Conservation (phyloP, 2,797 vertebrate genomes). For the Hydrocynus forskahlii region DNA sequence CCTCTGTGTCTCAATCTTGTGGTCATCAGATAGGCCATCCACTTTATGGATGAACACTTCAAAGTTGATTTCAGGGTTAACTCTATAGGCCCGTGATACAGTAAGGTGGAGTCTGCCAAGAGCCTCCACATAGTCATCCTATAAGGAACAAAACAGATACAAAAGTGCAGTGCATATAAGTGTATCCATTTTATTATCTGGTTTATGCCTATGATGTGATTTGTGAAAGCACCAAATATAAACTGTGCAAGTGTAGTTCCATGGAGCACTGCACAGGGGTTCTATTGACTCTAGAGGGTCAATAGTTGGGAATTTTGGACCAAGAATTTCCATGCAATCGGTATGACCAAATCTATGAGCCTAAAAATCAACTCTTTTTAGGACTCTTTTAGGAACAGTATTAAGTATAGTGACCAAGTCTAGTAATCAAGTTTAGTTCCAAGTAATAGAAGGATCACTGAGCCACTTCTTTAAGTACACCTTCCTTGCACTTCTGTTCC, state of each 20-base stretch:
- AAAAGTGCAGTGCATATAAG: neutral
- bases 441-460: too few relatives aligned
- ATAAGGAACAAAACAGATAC: constrained; percentile 14
- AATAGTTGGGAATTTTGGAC: too few relatives aligned
- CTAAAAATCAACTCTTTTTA: too few relatives aligned
- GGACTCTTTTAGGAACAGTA: too few relatives aligned
- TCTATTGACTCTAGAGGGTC: neutral
- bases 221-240: too few relatives aligned
- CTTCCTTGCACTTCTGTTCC: too few relatives aligned
- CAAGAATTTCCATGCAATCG: neutral
- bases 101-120: constrained; percentile 95
- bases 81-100: constrained; percentile 96
- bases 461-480: too few relatives aligned
- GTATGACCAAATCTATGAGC: neutral
- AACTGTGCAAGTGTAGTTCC: neutral
- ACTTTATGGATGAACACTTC: constrained; percentile 99
- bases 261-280: neutral
- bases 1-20: constrained; percentile 99
- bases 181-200: neutral
- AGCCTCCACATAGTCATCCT: constrained; percentile 99
- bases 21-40: constrained; percentile 97
- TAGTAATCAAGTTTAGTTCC: too few relatives aligned
- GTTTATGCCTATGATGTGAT: too few relatives aligned
- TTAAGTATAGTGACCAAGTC: too few relatives aligned
- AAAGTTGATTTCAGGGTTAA: constrained; percentile 99